Conservation (phyloP, 2,888 invertebrate species). For the Andrena bucephala region DNA sequence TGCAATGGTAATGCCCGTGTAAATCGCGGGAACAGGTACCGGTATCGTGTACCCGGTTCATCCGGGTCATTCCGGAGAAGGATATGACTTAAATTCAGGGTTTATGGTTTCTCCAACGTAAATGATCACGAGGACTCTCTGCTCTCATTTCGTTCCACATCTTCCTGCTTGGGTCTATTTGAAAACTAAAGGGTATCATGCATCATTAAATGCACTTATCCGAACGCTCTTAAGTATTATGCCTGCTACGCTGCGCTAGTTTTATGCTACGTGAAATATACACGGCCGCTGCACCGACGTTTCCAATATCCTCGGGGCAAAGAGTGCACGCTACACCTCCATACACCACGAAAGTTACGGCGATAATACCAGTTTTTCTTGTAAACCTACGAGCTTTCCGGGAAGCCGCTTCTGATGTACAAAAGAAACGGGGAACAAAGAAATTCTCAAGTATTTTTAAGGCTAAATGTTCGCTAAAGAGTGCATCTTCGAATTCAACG, state of each 20-base stretch:
- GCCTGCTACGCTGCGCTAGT: slow-evolving; percentile 54
- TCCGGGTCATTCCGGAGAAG: slow-evolving; percentile 62
- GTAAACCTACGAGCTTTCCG: slow-evolving; percentile 48
- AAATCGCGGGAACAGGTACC: slow-evolving; percentile 71
- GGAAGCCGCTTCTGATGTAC: slow-evolving; percentile 11
- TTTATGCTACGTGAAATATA: slow-evolving; percentile 68
- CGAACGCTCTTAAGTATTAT: slow-evolving; percentile 67
- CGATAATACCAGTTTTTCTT: slow-evolving; percentile 55
- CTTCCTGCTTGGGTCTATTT: slow-evolving; percentile 24
- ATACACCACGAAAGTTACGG: slow-evolving; percentile 60
- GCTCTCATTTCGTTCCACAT: slow-evolving; percentile 35
- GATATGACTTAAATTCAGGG: slow-evolving; percentile 68
- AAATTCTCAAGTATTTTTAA: slow-evolving; percentile 2
- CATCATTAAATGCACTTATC: slow-evolving; percentile 73
- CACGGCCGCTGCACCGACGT: slow-evolving; percentile 58
- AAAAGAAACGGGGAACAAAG: slow-evolving; percentile 28
- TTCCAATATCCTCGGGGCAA: slow-evolving; percentile 67
- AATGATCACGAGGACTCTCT: slow-evolving; percentile 61
- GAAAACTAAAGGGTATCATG: slow-evolving; percentile 61
- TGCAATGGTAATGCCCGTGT: slow-evolving; percentile 75
- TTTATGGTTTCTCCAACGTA: slow-evolving; percentile 68
- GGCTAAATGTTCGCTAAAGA: neutral
- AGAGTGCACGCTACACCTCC: slow-evolving; percentile 41
- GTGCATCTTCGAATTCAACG: neutral
- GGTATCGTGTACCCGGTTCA: slow-evolving; percentile 69